These are phyloP conservation scores for Poecilia picta DNA, from an alignment of 2,797 vertebrate genomes.

Conservation along the genomic window DNA sequence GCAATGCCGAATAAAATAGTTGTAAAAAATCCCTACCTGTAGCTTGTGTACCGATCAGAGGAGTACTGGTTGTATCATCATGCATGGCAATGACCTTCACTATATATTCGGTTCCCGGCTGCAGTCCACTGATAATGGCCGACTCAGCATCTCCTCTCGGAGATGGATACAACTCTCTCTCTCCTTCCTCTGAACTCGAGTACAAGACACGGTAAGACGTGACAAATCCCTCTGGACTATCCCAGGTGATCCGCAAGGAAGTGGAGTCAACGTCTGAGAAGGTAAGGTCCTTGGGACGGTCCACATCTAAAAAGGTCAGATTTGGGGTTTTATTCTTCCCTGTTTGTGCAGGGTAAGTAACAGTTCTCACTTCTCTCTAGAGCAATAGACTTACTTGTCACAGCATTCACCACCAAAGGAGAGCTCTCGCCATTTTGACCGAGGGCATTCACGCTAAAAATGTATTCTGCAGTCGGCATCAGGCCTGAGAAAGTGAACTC, in stretches of 20 bases:
- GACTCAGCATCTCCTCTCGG: slow-evolving; percentile 90
- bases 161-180: slow-evolving; percentile 90
- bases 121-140: slow-evolving; percentile 88
- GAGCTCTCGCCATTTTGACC: slow-evolving; percentile 89
- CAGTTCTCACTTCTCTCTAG: not conserved
- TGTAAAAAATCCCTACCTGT: slow-evolving; percentile 84
- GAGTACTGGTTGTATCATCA: slow-evolving; percentile 89
- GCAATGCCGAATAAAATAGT: not conserved
- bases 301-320: slow-evolving; percentile 82
- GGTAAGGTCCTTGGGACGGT: slow-evolving; percentile 93
- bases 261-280: slow-evolving; percentile 95
- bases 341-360: not conserved
- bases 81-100: slow-evolving; percentile 96
- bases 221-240: slow-evolving; percentile 94
- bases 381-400: slow-evolving; percentile 78
- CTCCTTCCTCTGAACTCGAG: slow-evolving; percentile 93
- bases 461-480: slow-evolving; percentile 91
- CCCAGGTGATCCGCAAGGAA: slow-evolving; percentile 95
- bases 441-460: slow-evolving; percentile 89
- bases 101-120: slow-evolving; percentile 96
- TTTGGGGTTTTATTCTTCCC: not conserved
- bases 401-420: slow-evolving; percentile 87
- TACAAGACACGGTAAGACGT: slow-evolving; percentile 93
- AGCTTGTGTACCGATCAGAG: slow-evolving; percentile 90
- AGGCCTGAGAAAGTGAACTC: slow-evolving; percentile 94